phyloP scores from a whole-genome alignment of 2,888 invertebrate species.

The Chymomyza procnemis region DNA sequence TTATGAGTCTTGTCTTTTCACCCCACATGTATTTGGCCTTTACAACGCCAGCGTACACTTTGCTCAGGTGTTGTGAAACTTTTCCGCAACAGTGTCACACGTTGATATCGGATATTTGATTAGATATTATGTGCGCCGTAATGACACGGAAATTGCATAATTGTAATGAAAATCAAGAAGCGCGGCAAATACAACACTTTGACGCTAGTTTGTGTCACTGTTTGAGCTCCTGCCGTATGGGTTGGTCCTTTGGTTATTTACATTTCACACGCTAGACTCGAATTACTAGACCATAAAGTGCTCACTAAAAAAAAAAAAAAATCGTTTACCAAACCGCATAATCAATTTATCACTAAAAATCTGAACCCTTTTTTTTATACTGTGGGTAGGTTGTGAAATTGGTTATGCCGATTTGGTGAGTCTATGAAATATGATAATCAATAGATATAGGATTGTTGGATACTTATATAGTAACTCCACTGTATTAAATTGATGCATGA shows the following conservation, averaged over 20 bases:
- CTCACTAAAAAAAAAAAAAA: background rate
- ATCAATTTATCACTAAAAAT: background rate
- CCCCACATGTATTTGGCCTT: too few species aligned
- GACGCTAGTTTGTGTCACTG: background rate
- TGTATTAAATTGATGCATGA: background rate
- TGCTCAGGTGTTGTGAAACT: too few species aligned
- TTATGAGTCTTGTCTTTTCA: too few species aligned
- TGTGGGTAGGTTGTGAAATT: background rate
- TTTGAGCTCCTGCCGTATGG: background rate
- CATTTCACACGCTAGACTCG: conserved; percentile 24
- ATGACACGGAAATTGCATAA: background rate
- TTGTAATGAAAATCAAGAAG: background rate
- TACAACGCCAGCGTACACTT: too few species aligned
- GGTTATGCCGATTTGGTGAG: background rate
- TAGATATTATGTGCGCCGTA: background rate
- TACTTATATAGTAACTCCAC: background rate
- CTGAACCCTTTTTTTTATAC: background rate
- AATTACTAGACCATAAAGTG: conserved; percentile 16
- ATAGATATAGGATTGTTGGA: background rate
- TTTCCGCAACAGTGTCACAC: too few species aligned
- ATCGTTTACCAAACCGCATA: background rate
- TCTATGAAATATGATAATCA: conserved; percentile 1
- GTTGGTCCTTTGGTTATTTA: background rate
- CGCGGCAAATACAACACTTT: background rate
- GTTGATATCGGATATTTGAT: background rate